Evolutionary conservation across 2,113 vertebrate genomes (phyloP).

Genomic region (Myotis lucifugus): DNA sequence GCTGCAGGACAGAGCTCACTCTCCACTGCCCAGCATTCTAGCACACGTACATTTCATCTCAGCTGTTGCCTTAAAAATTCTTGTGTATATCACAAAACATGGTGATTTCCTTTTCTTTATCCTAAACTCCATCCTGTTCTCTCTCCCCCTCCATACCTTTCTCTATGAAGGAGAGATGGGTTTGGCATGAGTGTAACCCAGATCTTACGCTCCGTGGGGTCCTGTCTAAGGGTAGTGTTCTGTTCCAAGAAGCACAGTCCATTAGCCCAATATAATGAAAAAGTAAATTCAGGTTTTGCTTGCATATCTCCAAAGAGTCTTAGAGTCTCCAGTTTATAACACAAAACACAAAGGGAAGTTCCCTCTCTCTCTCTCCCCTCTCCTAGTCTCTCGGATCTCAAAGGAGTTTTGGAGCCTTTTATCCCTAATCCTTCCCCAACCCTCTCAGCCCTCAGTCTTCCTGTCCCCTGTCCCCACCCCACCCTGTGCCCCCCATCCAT

Average conservation of each 20-base stretch:
- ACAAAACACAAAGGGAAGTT: neutral
- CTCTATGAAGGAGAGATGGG: neutral
- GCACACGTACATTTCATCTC: accelerated
- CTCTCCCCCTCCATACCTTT: neutral
- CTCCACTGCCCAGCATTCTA: neutral
- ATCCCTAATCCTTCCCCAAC: neutral
- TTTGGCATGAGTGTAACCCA: neutral
- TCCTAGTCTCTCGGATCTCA: neutral
- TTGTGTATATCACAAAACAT: neutral
- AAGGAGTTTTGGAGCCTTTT: neutral
- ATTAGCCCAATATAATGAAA: neutral
- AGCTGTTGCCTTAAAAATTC: neutral
- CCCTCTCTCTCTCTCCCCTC: neutral
- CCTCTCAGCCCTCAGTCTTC: too few relatives aligned
- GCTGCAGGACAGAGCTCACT: neutral
- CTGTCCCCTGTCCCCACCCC: accelerated
- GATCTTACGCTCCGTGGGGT: neutral
- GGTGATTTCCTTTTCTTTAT: neutral
- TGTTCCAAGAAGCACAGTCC: neutral
- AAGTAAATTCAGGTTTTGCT: neutral
- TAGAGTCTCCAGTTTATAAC: neutral
- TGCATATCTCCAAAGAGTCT: neutral
- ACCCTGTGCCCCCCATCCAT: too few relatives aligned
- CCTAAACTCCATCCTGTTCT: neutral
- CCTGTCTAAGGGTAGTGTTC: neutral